These are phyloP conservation scores for Philantomba maxwellii DNA, from an alignment of 2,113 vertebrate species.

Conservation along the genomic window DNA sequence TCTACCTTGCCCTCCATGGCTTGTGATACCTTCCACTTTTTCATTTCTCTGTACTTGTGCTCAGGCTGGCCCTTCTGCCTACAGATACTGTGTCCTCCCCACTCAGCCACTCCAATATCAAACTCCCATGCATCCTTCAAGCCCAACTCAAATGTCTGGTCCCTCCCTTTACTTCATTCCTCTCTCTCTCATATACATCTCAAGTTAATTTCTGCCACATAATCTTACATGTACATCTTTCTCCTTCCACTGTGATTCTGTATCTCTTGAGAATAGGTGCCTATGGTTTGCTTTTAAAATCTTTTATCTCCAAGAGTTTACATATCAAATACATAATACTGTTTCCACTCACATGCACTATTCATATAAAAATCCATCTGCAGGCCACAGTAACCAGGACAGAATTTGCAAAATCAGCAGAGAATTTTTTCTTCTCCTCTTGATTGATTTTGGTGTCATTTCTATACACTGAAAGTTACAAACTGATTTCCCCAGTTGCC, in stretches of 20 bases:
- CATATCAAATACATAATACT: background rate
- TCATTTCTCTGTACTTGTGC: background rate
- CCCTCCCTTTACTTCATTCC: background rate
- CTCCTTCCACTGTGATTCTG: background rate
- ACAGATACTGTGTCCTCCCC: background rate
- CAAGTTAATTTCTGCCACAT: background rate
- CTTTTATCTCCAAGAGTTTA: background rate
- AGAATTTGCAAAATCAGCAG: background rate
- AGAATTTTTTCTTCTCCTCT: background rate
- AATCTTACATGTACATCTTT: background rate
- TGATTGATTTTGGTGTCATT: background rate
- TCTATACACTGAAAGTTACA: background rate
- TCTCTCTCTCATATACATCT: background rate
- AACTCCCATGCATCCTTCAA: background rate
- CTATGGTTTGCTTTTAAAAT: background rate
- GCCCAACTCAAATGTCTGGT: background rate
- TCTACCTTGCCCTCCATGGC: background rate
- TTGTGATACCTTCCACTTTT: background rate
- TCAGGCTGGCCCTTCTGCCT: background rate
- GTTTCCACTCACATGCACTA: background rate
- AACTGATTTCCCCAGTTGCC: background rate
- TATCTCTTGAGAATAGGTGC: background rate
- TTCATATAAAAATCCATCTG: background rate
- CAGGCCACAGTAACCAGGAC: background rate
- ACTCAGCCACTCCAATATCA: background rate